These are phyloP conservation scores for Athene noctua DNA, from an alignment of 2,113 vertebrate species.

Conservation along the genomic window DNA sequence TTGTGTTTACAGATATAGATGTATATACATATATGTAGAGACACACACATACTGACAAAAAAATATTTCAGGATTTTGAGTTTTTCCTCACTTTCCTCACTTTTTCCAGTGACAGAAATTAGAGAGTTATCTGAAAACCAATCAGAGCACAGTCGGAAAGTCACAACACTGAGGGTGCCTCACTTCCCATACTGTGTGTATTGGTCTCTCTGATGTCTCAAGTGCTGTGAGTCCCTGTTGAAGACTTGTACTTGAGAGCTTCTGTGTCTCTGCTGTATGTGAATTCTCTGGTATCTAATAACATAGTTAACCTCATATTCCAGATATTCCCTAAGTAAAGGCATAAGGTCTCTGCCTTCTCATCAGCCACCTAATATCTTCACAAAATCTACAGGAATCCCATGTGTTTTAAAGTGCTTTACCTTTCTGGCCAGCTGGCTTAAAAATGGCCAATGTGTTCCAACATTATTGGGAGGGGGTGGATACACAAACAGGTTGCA, in stretches of 20 bases:
- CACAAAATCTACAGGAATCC: not conserved
- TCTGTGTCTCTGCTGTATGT: not conserved
- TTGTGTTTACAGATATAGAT: not conserved
- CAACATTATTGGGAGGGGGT: not conserved
- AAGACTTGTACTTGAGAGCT: not conserved
- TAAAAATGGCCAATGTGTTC: not conserved
- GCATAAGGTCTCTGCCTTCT: not conserved
- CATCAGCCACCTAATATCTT: not conserved
- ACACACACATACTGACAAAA: not conserved
- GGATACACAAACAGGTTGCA: not conserved
- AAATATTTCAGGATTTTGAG: not conserved
- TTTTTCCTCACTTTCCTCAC: too few relatives aligned
- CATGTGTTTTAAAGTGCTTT: not conserved
- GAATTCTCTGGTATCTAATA: not conserved
- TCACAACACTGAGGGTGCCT: not conserved
- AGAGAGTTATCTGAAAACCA: not conserved
- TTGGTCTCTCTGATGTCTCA: not conserved
- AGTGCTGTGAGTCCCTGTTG: not conserved
- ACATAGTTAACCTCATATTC: not conserved
- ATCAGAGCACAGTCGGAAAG: not conserved
- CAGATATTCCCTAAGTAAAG: not conserved
- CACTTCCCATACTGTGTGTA: accelerated
- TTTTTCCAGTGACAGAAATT: not conserved
- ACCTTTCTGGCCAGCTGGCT: not conserved
- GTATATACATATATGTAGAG: accelerated